phyloP scores from a whole-genome alignment of 2,888 invertebrate genomes.

The Amphipoea lucens region DNA sequence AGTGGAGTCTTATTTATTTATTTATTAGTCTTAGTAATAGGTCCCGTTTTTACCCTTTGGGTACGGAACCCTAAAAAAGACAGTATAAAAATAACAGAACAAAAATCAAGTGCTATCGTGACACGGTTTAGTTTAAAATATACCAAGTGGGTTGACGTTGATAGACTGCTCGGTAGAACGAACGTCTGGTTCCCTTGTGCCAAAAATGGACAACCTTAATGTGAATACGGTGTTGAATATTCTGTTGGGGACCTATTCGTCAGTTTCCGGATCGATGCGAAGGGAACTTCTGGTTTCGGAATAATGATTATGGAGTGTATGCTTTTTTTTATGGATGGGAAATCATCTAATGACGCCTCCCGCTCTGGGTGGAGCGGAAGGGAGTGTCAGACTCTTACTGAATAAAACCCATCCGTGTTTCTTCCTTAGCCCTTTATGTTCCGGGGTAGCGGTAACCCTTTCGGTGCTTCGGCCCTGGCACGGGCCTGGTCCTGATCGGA shows the following conservation, averaged over 20 bases:
- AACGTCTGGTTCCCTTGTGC: slow-evolving; percentile 59
- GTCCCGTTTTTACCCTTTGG: no score
- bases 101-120: slow-evolving; percentile 58
- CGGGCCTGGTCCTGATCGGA: no score
- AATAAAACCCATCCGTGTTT: no score
- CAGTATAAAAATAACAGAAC: slow-evolving; percentile 47
- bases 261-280: slow-evolving; percentile 14
- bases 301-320: background rate
- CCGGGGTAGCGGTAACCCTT: no score
- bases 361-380: no score
- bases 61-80: slow-evolving; percentile 15
- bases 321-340: background rate
- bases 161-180: slow-evolving; percentile 66
- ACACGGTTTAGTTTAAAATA: slow-evolving; percentile 70
- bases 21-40: no score
- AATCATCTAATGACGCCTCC: no score
- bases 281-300: slow-evolving; percentile 4
- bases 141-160: slow-evolving; percentile 68
- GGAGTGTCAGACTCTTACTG: no score
- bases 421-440: no score
- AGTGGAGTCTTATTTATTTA: no score
- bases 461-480: no score
- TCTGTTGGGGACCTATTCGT: slow-evolving; percentile 47
- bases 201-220: slow-evolving; percentile 64
- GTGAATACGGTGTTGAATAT: slow-evolving; percentile 41